These are phyloP conservation scores for Tigriopus japonicus DNA, from an alignment of 1,140 invertebrate species.

Conservation along the genomic window DNA sequence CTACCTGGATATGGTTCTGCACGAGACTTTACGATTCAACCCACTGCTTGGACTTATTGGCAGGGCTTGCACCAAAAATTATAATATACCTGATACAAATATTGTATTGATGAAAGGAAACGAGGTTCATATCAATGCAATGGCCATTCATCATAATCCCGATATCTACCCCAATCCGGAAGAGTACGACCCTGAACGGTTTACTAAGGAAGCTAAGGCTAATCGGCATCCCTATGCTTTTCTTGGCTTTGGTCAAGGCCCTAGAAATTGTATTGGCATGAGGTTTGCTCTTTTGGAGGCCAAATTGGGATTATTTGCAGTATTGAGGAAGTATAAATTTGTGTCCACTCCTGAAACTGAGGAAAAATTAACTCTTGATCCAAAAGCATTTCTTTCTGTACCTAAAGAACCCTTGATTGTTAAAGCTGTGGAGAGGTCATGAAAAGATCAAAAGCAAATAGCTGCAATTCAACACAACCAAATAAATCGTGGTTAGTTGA, in stretches of 20 bases:
- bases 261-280: slow-evolving; percentile 46
- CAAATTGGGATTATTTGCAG: neutral
- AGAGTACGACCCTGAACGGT: neutral
- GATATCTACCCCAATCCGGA: neutral
- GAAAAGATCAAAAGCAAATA: too few relatives aligned
- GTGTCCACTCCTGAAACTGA: too few relatives aligned
- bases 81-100: neutral
- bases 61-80: slow-evolving; percentile 1
- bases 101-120: slow-evolving; percentile 16
- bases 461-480: too few relatives aligned
- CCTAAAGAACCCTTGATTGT: too few relatives aligned
- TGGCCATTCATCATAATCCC: slow-evolving; percentile 17
- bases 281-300: slow-evolving; percentile 9
- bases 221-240: slow-evolving; percentile 24
- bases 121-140: slow-evolving; percentile 15
- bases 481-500: too few relatives aligned
- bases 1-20: neutral
- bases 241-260: slow-evolving; percentile 53
- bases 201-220: slow-evolving; percentile 1
- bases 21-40: neutral
- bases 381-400: too few relatives aligned
- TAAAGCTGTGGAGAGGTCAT: too few relatives aligned
- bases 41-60: neutral
- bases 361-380: too few relatives aligned
- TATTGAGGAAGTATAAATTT: too few relatives aligned